Percentiles rank a stretch among this genome's conserved stretches.
These are phyloP conservation scores for Corydoras maculifer DNA, from an alignment of 2,113 vertebrate species.

Conservation along the genomic window DNA sequence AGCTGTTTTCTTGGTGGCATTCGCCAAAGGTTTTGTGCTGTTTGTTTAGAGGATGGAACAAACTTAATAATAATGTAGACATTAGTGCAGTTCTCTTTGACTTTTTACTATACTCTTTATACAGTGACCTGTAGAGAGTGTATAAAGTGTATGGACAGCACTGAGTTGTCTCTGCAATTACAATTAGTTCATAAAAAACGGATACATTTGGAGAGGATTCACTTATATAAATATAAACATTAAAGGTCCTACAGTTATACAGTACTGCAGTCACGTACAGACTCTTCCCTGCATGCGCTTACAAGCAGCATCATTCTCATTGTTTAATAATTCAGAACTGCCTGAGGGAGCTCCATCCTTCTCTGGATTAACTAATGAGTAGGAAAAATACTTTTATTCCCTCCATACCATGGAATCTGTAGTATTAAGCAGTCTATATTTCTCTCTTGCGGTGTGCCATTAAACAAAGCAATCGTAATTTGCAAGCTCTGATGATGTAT, in stretches of 20 bases:
- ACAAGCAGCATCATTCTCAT: constrained; percentile 18
- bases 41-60: no score
- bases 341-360: constrained; percentile 2
- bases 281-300: constrained; percentile 1
- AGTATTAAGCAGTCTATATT: constrained; percentile 1
- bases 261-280: background rate
- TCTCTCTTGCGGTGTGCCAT: background rate
- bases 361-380: constrained; percentile 14
- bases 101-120: no score
- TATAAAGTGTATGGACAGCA: no score
- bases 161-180: no score
- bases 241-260: background rate
- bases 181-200: no score
- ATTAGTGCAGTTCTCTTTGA: no score
- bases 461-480: background rate
- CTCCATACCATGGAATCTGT: no score
- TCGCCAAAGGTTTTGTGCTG: no score
- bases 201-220: no score
- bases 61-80: no score
- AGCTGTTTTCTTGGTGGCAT: no score
- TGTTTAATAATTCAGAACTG: constrained; percentile 22
- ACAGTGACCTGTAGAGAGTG: no score
- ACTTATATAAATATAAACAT: background rate
- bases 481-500: background rate
- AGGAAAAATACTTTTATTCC: background rate